Base-by-base conservation (phyloP, 2,888 invertebrate genomes). In the Himalopsyche kuldschensis region DNA sequence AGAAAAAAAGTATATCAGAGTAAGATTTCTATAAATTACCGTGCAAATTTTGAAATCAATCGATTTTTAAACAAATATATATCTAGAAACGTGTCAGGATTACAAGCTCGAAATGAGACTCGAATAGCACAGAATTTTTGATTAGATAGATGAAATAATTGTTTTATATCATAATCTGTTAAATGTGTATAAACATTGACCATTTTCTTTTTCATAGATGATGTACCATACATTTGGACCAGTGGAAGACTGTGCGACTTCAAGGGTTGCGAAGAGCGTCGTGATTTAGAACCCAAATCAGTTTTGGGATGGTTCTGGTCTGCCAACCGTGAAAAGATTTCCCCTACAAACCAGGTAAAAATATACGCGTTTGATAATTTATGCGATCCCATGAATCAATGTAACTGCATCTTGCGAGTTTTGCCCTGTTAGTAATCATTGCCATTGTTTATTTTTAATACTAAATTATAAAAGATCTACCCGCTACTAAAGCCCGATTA, bases 281-380 rank as follows among this genome's bases (percentile, higher is more conserved):
- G 93, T 84, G 97, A 97, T 89, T 92, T 97, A 86, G 97, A 97
- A 89, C 97, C 97, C 86, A 97, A 97, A 90, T 94, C 93, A 88
- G 88, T 97, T 86, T 94, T 94, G 88, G 97, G 97, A 75, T 97
- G 97, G 97, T 97, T 97, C 94, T 97, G 97, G 97, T 97, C 97
- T 24, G 96, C 96, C 77, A 96, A 96, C 88, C 94, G 97, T 84
- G 96, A 95, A 90, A 97, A 97, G 93, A 94, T 97, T 90, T 91
- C 95, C 75, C 95, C 97, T 75, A 97, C 97, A 87, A 96, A 95
- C 91, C 93, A 94, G 90, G 93, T 91, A 86, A 69, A 8, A 69
- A 30, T 69, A 10, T 31, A 76, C 32, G 8, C 15, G 32, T 76
- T 30, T 3, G 4, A 31, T 27, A 31, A 24, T 11, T 10, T 27